Percentiles rank a stretch among this genome's conserved stretches.
Conservation (phyloP, 2,113 vertebrate species). For the Clarias gariepinus region DNA sequence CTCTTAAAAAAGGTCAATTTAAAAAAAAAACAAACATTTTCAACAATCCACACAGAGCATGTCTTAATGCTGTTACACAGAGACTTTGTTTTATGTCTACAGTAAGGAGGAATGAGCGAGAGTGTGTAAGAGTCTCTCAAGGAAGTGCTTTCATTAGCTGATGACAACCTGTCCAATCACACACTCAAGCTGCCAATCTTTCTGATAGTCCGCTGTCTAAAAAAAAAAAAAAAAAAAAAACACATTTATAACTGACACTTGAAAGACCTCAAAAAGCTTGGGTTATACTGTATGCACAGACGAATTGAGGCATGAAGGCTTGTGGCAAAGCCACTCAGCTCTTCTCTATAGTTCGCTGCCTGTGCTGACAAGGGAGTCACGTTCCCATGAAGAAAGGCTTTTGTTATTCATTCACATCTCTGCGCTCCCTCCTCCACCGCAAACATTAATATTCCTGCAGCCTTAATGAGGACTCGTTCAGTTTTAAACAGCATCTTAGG, state of each 20-base stretch:
- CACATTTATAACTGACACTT: background rate
- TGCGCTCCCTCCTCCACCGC: background rate
- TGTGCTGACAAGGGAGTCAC: slow-evolving; percentile 7
- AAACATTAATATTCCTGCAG: background rate
- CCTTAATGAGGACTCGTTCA: background rate
- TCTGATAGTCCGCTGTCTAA: slow-evolving; percentile 19
- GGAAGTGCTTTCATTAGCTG: slow-evolving; percentile 37
- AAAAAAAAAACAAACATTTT: background rate
- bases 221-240: background rate
- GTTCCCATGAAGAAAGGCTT: slow-evolving; percentile 10
- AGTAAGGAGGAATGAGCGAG: background rate
- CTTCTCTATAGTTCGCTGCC: background rate
- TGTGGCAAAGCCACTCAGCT: background rate
- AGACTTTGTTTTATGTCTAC: background rate
- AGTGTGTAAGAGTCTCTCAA: slow-evolving; percentile 1
- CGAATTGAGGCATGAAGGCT: slow-evolving; percentile 11
- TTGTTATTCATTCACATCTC: slow-evolving; percentile 1
- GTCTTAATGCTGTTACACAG: background rate
- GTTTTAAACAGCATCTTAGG: background rate
- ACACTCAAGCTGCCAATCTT: slow-evolving; percentile 39
- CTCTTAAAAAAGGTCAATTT: background rate
- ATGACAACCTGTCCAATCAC: slow-evolving; percentile 45
- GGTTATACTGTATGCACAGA: slow-evolving; percentile 5
- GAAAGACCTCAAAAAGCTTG: background rate
- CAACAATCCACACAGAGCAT: background rate